A percentile compares a stretch with the other conserved stretches of the same genome.
Conservation (phyloP, 2,113 vertebrate genomes). For the Oceanites oceanicus region DNA sequence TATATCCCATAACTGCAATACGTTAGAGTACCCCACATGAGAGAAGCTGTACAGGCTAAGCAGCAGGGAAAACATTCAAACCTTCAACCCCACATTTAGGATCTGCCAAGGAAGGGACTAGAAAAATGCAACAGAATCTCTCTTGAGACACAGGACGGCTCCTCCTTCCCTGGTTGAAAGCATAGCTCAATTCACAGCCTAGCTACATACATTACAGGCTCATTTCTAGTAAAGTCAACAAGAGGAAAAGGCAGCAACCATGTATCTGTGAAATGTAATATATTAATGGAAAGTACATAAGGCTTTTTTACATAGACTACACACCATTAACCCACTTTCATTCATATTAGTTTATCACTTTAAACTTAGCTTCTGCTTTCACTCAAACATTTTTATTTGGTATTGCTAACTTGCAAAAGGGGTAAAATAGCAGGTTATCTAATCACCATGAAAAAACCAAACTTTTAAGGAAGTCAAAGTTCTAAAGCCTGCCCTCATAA, state of each 20-base stretch:
- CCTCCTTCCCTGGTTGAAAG: background rate
- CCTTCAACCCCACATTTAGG: background rate
- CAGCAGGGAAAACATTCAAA: background rate
- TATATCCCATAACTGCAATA: background rate
- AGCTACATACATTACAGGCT: background rate
- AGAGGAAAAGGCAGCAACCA: background rate
- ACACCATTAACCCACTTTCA: background rate
- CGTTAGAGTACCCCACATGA: background rate
- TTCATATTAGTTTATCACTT: background rate
- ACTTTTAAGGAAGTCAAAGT: background rate
- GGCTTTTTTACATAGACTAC: background rate
- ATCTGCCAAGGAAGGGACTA: background rate
- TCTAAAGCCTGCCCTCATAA: conserved; percentile 7
- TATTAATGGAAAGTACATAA: background rate
- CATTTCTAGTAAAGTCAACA: background rate
- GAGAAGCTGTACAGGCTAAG: background rate
- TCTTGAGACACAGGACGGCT: background rate
- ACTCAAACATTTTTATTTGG: background rate
- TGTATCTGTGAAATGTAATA: background rate
- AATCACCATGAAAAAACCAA: background rate
- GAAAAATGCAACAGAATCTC: background rate
- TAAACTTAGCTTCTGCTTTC: background rate
- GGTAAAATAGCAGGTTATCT: background rate
- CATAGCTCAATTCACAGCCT: background rate
- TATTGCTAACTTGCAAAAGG: background rate